A percentile compares a stretch with the other conserved stretches of the same genome.
phyloP scores from a whole-genome alignment of 92 coral and sea anemone species.

The Heliopora coerulea region DNA sequence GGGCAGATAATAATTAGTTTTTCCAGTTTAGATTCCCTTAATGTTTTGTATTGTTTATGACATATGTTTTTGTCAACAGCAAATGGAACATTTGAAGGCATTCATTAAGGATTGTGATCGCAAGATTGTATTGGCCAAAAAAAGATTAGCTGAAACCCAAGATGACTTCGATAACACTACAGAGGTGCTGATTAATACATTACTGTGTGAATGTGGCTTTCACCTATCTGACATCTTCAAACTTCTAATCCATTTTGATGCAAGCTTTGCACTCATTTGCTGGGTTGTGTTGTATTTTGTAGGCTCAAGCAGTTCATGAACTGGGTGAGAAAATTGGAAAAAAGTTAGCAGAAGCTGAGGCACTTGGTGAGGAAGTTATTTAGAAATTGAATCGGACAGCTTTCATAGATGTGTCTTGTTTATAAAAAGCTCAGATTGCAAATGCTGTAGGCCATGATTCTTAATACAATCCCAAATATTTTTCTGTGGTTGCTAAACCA shows the following conservation, averaged over 20 bases:
- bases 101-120: conserved; percentile 98
- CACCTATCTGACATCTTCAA: too few relatives aligned
- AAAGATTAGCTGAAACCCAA: conserved; percentile 93
- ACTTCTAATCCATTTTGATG: too few relatives aligned
- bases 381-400: background rate
- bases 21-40: background rate
- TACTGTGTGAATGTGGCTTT: background rate
- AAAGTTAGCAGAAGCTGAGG: conserved; percentile 94
- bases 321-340: conserved; percentile 93
- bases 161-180: conserved; percentile 83
- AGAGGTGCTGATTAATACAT: conserved; percentile 56
- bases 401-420: too few relatives aligned
- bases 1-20: too few relatives aligned
- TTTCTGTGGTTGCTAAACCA: background rate
- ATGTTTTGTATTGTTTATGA: background rate
- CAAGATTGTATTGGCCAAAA: conserved; percentile 91
- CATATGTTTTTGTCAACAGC: conserved; percentile 49
- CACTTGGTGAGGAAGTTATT: conserved; percentile 60
- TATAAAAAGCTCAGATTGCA: background rate
- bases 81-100: conserved; percentile 97
- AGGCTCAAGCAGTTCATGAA: conserved; percentile 95
- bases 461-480: too few relatives aligned
- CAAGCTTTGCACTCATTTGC: too few relatives aligned
- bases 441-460: too few relatives aligned
- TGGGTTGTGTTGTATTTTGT: too few relatives aligned